Evolutionary conservation across 2,113 vertebrate genomes (phyloP).

Genomic region (Ia io): DNA sequence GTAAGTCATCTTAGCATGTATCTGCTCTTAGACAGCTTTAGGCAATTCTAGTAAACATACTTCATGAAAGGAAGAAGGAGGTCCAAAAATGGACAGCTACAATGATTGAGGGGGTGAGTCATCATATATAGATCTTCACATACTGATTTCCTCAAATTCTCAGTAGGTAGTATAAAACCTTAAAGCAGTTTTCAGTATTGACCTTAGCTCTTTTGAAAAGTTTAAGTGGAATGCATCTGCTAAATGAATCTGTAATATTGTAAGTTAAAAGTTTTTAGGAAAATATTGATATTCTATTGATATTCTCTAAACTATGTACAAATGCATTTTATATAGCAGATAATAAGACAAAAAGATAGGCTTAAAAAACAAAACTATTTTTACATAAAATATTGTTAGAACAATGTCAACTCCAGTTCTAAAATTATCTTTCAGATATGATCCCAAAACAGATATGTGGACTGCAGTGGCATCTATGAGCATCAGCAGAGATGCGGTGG

Average conservation of each 20-base stretch:
- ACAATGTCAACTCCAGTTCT: neutral
- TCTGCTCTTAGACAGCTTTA: neutral
- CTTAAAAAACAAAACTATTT: neutral
- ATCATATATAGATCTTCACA: neutral
- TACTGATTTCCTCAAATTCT: neutral
- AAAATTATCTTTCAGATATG: conserved; percentile 87
- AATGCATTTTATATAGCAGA: neutral
- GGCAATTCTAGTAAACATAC: neutral
- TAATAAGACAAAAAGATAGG: neutral
- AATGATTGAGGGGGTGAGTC: neutral
- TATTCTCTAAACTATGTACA: conserved; percentile 25
- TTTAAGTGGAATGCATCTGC: neutral
- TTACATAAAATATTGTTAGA: neutral
- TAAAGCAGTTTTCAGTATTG: neutral
- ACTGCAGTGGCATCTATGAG: conserved; percentile 99
- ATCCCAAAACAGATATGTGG: conserved; percentile 98
- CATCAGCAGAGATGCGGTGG: conserved; percentile 96
- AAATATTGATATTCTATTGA: neutral
- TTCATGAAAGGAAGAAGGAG: neutral
- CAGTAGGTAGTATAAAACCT: neutral
- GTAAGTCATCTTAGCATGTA: neutral
- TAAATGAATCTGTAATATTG: neutral
- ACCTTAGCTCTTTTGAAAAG: neutral
- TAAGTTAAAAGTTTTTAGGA: neutral
- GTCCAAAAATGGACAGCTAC: neutral